These are phyloP conservation scores for Chloebia gouldiae DNA, from an alignment of 2,113 vertebrate species.

Conservation along the genomic window DNA sequence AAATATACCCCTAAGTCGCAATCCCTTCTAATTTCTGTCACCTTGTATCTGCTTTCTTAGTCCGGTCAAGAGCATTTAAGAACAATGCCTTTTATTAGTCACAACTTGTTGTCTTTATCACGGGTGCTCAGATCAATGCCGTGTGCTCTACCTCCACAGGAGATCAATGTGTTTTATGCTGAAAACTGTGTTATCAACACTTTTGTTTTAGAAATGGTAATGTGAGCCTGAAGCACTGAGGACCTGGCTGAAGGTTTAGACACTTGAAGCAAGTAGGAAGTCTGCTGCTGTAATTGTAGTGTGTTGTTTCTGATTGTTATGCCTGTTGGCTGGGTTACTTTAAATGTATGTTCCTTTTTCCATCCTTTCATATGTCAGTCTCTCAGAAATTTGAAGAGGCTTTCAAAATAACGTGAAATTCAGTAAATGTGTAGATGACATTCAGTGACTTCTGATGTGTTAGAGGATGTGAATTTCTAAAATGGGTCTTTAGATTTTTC, in stretches of 20 bases:
- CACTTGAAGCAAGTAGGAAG: neutral
- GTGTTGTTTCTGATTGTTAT: neutral
- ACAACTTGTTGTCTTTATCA: neutral
- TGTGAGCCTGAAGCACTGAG: neutral
- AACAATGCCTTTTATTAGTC: neutral
- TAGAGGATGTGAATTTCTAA: neutral
- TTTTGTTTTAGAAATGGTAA: constrained; percentile 7
- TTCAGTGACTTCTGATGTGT: neutral
- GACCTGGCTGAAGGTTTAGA: neutral
- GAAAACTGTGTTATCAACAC: neutral
- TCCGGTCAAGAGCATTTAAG: neutral
- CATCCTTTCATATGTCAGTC: neutral
- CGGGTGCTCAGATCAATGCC: neutral
- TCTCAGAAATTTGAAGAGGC: neutral
- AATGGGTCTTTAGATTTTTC: neutral
- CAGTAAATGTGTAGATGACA: neutral
- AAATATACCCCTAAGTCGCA: neutral
- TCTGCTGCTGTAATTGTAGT: neutral
- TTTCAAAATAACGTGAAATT: neutral
- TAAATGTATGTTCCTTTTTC: neutral
- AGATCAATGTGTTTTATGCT: neutral
- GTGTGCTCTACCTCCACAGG: neutral
- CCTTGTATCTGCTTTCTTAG: neutral
- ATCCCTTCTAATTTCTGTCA: neutral
- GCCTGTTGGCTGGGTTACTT: neutral